A percentile compares a stretch with the other conserved stretches of the same genome.
Evolutionary conservation across 2,113 vertebrate genomes (phyloP).

Genomic region (Orycteropus afer): DNA sequence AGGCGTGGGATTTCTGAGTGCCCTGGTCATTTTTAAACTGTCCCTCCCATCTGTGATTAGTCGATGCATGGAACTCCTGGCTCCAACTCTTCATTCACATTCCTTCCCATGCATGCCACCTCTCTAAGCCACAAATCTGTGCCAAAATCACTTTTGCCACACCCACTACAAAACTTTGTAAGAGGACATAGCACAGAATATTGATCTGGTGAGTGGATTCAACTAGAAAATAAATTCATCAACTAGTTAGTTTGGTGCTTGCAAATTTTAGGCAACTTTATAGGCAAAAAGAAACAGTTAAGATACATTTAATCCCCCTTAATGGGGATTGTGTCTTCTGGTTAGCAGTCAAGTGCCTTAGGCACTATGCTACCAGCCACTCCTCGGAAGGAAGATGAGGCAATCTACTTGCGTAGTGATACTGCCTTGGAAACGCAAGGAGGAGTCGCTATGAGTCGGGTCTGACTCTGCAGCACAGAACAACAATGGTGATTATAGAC

Average conservation of each 20-base stretch:
- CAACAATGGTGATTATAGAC: not conserved
- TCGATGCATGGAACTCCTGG: not conserved
- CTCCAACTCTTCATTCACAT: too few species aligned
- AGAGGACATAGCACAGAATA: not conserved
- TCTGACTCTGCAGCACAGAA: too few species aligned
- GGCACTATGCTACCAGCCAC: too few species aligned
- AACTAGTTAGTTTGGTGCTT: not conserved
- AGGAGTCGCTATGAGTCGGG: too few species aligned
- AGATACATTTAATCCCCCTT: not conserved
- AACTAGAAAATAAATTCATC: not conserved
- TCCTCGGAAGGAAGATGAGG: too few species aligned
- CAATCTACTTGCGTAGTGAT: too few species aligned
- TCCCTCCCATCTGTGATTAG: not conserved
- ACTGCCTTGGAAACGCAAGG: too few species aligned
- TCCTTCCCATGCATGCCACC: not conserved
- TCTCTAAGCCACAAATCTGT: not conserved
- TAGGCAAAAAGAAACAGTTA: not conserved
- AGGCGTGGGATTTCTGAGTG: not conserved
- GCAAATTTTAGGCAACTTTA: not conserved
- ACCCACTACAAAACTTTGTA: not conserved
- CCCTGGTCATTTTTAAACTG: not conserved
- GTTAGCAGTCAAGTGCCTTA: too few species aligned
- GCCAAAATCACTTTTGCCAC: too few species aligned
- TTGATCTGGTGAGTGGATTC: not conserved
- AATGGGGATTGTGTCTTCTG: not conserved